These are phyloP conservation scores for Eremobia ochroleuca DNA, from an alignment of 2,888 invertebrate genomes.

Conservation along the genomic window DNA sequence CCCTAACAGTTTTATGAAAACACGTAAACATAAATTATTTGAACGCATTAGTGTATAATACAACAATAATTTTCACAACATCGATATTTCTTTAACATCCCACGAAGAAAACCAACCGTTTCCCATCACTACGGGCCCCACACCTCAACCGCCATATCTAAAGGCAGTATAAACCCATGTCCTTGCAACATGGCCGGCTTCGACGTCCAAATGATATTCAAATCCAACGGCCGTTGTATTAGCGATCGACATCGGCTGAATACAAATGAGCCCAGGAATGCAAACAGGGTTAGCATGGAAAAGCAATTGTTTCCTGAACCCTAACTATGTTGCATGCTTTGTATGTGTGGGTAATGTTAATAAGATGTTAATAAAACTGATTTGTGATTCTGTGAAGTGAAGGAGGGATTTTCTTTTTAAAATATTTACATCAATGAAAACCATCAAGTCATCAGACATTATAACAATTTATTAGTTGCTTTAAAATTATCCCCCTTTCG, in stretches of 20 bases:
- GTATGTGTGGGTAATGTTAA: slow-evolving; percentile 33
- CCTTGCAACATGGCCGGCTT: slow-evolving; percentile 50
- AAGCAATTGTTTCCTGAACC: slow-evolving; percentile 78
- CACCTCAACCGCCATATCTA: slow-evolving; percentile 18
- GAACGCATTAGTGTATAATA: neutral
- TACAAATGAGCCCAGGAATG: slow-evolving; percentile 74
- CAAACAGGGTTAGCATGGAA: slow-evolving; percentile 73
- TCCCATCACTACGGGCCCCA: slow-evolving; percentile 28
- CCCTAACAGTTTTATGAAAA: neutral
- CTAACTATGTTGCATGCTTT: slow-evolving; percentile 76
- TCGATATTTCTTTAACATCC: neutral
- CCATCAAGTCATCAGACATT: neutral
- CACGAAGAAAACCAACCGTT: neutral
- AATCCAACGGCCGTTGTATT: slow-evolving; percentile 75
- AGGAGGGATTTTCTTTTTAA: neutral
- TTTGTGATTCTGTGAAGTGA: slow-evolving; percentile 10
- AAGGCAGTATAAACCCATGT: slow-evolving; percentile 43
- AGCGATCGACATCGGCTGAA: slow-evolving; percentile 75
- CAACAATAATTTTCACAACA: neutral
- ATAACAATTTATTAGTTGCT: neutral
- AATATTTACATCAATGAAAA: no score
- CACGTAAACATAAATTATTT: neutral
- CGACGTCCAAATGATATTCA: slow-evolving; percentile 65
- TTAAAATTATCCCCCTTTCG: no score
- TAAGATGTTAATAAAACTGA: slow-evolving; percentile 26